Evolutionary conservation across 2,797 vertebrate genomes (phyloP), one percentile per base, ranked within the genome.

Genomic region (Eurystomus glaucurus): DNA sequence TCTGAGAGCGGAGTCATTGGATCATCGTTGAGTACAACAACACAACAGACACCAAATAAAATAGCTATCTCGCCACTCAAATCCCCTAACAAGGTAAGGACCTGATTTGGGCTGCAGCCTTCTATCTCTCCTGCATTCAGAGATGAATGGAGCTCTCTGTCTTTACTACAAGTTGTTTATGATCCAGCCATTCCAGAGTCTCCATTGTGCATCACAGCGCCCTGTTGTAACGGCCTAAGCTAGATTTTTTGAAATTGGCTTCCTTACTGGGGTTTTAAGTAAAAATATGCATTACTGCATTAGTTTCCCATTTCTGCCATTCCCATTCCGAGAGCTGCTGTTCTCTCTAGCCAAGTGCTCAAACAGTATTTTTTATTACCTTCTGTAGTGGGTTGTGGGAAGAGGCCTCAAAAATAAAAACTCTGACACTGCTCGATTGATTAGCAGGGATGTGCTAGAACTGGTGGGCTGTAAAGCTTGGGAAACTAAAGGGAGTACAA

Each of bases 21-120:
- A 85, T 98, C 98, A 45, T 95, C 98, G 75, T 96, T 99, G 97
- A 99, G 97, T 98, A 98, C 99, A 57, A 97, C 97, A 70, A 79
- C 99, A 55, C 99, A 99, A 60, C 99, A 98, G 96, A 98, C 99
- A 51, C 97, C 99, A 19, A 99, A 98, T 98, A 99, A 99, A 98
- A 99, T 99, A 72, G 99, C 99, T 61, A 99, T 99, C 96, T 99
- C 99, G 2, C 99, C 99, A 25, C 98, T 99, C 45, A 99, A 99
- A 98, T 99, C 99, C 62, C 99, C 99, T 96, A 99, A 99, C 98
- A 99, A 99, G 99, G 99, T 99, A 98, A 98, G 96, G 94, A 82
- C 43, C 45, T 58, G 25, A 35, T 84, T 60, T 78, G 64, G 60
- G 39, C 60, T 74, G 71, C 55, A 87, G 60, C 21, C 41, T 80